Conservation (phyloP, 2,113 vertebrate species). For the Emydocephalus ijimae region DNA sequence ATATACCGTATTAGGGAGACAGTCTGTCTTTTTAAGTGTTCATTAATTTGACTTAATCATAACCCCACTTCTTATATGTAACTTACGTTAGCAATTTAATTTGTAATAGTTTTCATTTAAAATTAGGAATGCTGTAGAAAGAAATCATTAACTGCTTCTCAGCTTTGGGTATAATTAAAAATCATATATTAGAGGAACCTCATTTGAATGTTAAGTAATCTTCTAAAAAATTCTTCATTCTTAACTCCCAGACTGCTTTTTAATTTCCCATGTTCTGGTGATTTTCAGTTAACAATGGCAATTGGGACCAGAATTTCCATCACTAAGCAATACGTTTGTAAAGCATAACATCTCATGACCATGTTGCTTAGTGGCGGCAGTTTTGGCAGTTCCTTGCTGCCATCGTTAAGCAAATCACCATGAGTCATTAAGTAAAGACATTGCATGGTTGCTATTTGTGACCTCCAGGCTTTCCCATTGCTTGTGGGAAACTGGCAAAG, state of each 20-base stretch:
- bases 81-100: background rate
- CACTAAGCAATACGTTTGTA: background rate
- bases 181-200: background rate
- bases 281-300: background rate
- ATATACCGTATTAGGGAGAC: background rate
- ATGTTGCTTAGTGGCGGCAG: background rate
- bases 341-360: background rate
- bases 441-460: background rate
- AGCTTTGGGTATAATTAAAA: background rate
- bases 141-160: background rate
- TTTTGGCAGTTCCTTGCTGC: background rate
- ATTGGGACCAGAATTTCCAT: background rate
- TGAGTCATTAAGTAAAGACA: background rate
- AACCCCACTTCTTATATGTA: background rate
- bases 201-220: background rate
- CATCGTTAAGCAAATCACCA: background rate
- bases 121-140: background rate
- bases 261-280: background rate
- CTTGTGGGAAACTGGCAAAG: background rate
- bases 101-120: background rate
- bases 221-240: background rate
- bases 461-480: background rate
- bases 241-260: background rate
- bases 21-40: background rate
- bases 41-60: background rate